phyloP scores from a whole-genome alignment of 2,113 vertebrate species.

The Symphodus melops region DNA sequence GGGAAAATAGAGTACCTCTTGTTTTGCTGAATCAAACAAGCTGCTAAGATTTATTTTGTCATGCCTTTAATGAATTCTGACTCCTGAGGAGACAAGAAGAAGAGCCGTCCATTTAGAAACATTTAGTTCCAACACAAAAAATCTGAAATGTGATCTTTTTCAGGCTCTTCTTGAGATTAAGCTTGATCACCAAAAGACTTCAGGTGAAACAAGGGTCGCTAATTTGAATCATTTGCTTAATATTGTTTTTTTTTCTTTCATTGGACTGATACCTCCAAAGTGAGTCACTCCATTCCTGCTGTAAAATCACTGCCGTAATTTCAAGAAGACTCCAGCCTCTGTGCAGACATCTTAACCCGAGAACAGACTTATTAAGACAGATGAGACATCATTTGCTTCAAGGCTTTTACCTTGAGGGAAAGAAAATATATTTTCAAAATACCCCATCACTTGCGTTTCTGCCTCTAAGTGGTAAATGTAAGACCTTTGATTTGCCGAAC shows the following conservation, averaged over 20 bases:
- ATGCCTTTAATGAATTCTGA: background rate
- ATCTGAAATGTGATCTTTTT: background rate
- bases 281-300: conserved; percentile 6
- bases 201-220: background rate
- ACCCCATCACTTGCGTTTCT: conserved; percentile 33
- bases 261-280: background rate
- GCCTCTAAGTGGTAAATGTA: conserved; percentile 52
- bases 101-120: background rate
- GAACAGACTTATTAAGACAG: conserved; percentile 32
- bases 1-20: conserved; percentile 25
- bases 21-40: background rate
- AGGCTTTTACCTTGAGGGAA: conserved; percentile 51
- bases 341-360: conserved; percentile 15
- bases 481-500: conserved; percentile 64
- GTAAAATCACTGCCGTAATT: conserved; percentile 11
- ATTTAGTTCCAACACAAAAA: background rate
- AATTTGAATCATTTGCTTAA: background rate
- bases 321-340: background rate
- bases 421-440: conserved; percentile 52
- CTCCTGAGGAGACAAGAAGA: background rate
- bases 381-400: conserved; percentile 40
- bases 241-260: conserved; percentile 8
- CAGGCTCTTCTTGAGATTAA: background rate
- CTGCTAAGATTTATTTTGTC: background rate
- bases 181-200: background rate